phyloP scores from a whole-genome alignment of 2,888 invertebrate species.

The Cryptocephalus moraei region DNA sequence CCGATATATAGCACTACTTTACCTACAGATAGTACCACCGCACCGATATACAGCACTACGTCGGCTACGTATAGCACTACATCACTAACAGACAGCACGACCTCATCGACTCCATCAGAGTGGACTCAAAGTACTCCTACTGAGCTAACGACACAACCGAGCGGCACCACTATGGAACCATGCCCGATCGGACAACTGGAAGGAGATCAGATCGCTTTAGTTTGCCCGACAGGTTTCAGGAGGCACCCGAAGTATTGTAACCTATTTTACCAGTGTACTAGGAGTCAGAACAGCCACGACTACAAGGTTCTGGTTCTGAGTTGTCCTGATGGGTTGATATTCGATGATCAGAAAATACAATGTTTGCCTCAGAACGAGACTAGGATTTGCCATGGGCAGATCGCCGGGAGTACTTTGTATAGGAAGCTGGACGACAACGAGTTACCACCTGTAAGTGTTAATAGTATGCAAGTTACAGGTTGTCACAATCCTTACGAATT shows the following conservation, averaged over 20 bases:
- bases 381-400: slow-evolving; percentile 47
- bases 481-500: no score
- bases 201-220: slow-evolving; percentile 58
- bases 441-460: slow-evolving; percentile 49
- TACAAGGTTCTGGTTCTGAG: slow-evolving; percentile 63
- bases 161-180: slow-evolving; percentile 21
- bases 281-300: slow-evolving; percentile 50
- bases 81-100: slow-evolving; percentile 11
- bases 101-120: slow-evolving; percentile 3
- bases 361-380: slow-evolving; percentile 57
- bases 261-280: slow-evolving; percentile 74
- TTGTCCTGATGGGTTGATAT: slow-evolving; percentile 69
- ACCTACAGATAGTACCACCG: slow-evolving; percentile 10
- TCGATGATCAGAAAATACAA: slow-evolving; percentile 60
- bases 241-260: slow-evolving; percentile 77
- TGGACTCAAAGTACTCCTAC: slow-evolving; percentile 12
- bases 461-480: no score
- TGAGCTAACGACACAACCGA: slow-evolving; percentile 8
- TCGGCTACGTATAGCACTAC: slow-evolving; percentile 9
- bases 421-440: slow-evolving; percentile 43
- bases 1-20: slow-evolving; percentile 18
- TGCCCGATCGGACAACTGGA: slow-evolving; percentile 49
- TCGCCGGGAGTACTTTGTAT: slow-evolving; percentile 44
- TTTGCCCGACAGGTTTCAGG: slow-evolving; percentile 75
- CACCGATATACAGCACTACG: slow-evolving; percentile 3